Conservation (phyloP, 2,888 invertebrate genomes). For the Thereva unica region DNA sequence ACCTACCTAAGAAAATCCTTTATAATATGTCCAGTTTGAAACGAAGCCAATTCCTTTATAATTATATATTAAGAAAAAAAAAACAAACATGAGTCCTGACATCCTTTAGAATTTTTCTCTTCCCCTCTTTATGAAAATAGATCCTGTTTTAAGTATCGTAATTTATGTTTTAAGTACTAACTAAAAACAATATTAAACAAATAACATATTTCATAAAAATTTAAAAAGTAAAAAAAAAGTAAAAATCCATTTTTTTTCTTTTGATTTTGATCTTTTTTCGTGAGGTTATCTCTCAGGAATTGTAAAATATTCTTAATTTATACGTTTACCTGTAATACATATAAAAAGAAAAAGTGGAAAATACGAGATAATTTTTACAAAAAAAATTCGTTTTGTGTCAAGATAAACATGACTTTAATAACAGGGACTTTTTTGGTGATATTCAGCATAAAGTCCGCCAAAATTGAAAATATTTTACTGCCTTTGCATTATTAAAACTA, state of each 20-base stretch:
- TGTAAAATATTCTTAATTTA: slow-evolving; percentile 37
- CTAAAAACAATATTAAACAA: too few species aligned
- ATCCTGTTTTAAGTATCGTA: slow-evolving; percentile 39
- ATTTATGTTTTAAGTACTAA: slow-evolving; percentile 38
- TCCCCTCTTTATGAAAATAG: slow-evolving; percentile 14
- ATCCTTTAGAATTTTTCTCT: slow-evolving; percentile 12
- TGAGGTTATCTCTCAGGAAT: background rate
- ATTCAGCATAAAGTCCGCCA: slow-evolving; percentile 43
- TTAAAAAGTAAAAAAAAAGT: slow-evolving; percentile 24
- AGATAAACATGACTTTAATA: too few species aligned
- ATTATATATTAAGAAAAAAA: background rate
- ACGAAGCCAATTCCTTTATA: slow-evolving; percentile 11
- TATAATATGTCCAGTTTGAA: slow-evolving; percentile 4
- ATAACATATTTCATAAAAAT: slow-evolving; percentile 6
- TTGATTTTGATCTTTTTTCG: background rate
- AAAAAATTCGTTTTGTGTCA: too few species aligned
- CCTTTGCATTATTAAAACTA: slow-evolving; percentile 33
- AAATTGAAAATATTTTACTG: slow-evolving; percentile 7
- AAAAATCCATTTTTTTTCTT: slow-evolving; percentile 2
- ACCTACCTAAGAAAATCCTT: background rate
- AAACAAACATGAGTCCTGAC: slow-evolving; percentile 3
- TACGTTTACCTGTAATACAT: background rate
- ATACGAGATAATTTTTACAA: too few species aligned
- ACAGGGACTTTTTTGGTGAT: slow-evolving; percentile 42
- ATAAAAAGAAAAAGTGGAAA: too few species aligned